These are phyloP conservation scores for Ypsolopha scabrella DNA, from an alignment of 2,888 invertebrate species.

Conservation along the genomic window DNA sequence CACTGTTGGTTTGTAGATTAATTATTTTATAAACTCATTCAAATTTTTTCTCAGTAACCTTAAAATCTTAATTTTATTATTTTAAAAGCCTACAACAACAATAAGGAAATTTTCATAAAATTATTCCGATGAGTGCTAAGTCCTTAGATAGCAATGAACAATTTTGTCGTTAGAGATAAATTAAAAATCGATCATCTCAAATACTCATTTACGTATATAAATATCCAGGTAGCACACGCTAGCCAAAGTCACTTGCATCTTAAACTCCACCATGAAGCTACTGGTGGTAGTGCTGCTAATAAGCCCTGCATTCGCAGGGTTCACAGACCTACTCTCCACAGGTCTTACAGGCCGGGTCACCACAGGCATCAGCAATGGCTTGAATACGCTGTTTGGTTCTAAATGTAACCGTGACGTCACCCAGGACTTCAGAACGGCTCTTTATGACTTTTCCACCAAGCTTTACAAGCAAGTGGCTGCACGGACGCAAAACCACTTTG, in stretches of 20 bases:
- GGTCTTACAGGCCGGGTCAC: neutral
- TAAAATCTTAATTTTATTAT: too few relatives aligned
- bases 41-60: too few relatives aligned
- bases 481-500: constrained; percentile 14
- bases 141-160: too few relatives aligned
- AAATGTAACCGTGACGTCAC: constrained; percentile 7
- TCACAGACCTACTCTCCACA: neutral
- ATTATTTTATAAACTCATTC: too few relatives aligned
- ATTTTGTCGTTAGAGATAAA: too few relatives aligned
- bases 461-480: constrained; percentile 10
- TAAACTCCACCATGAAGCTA: neutral
- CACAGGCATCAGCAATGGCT: neutral
- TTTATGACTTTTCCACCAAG: constrained; percentile 10
- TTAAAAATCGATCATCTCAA: too few relatives aligned
- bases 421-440: constrained; percentile 5
- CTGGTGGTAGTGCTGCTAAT: neutral
- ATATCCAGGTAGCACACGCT: neutral
- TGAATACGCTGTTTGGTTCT: neutral
- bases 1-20: too few relatives aligned
- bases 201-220: too few relatives aligned
- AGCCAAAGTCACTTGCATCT: neutral
- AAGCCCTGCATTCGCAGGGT: neutral
- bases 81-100: too few relatives aligned
- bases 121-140: too few relatives aligned
- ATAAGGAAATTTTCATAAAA: too few relatives aligned